Conservation (phyloP, 1,140 invertebrate genomes). For the Dinothrombium tinctorium region DNA sequence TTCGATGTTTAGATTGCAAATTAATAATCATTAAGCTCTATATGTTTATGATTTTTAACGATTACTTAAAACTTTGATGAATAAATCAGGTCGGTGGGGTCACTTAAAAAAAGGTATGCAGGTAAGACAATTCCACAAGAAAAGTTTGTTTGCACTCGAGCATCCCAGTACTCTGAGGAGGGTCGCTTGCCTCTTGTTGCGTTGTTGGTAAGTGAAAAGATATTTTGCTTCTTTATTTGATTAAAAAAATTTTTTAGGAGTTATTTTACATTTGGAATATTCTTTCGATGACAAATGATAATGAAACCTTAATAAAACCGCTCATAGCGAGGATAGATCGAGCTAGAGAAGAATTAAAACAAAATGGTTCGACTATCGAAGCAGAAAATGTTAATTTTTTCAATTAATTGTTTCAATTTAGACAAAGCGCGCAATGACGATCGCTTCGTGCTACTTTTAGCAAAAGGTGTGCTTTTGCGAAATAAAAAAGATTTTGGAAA, state of each 20-base stretch:
- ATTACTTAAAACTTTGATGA: constrained; percentile 38
- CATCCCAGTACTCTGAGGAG: no score
- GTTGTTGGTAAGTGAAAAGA: neutral
- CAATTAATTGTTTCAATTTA: neutral
- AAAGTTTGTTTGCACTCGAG: constrained; percentile 72
- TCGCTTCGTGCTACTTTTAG: constrained; percentile 33
- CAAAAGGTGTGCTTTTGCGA: constrained; percentile 60
- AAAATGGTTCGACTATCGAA: no score
- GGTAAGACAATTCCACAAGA: constrained; percentile 94
- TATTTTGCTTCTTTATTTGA: constrained; percentile 13
- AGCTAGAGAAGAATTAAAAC: no score
- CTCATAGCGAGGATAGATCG: no score
- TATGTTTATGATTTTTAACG: constrained; percentile 1
- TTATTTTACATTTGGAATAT: constrained; percentile 83
- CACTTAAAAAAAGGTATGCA: constrained; percentile 69
- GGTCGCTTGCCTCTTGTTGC: no score
- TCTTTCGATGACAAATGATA: constrained; percentile 25
- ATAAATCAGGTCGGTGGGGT: no score
- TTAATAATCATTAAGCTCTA: no score
- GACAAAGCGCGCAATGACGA: neutral
- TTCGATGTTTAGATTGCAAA: neutral
- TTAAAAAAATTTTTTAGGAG: no score
- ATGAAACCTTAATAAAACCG: constrained; percentile 8
- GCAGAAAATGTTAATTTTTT: no score
- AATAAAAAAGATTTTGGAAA: constrained; percentile 37